phyloP scores from a whole-genome alignment of 2,797 vertebrate genomes.

The Hyperoplus lanceolatus region DNA sequence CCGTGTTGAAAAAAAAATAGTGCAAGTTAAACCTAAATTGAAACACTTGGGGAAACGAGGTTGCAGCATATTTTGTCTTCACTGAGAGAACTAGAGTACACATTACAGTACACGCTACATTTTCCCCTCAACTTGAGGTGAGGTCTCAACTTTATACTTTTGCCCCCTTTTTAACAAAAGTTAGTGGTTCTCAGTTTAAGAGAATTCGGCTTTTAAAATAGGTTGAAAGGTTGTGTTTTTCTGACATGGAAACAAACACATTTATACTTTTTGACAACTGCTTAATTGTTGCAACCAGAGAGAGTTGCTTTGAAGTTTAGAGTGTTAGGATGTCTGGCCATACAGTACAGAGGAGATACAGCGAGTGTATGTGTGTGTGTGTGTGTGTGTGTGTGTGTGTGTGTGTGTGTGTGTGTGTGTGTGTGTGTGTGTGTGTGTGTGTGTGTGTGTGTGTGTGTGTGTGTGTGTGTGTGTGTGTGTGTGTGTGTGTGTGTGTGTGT shows the following conservation, averaged over 20 bases:
- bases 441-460: too few relatives aligned
- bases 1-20: conserved; percentile 18
- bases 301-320: conserved; percentile 17
- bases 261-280: not conserved
- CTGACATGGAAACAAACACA: conserved; percentile 1
- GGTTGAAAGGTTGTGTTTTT: not conserved
- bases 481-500: not conserved
- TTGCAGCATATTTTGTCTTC: conserved; percentile 24
- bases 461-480: too few relatives aligned
- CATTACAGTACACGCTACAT: conserved; percentile 24
- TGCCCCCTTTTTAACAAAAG: not conserved
- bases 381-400: not conserved
- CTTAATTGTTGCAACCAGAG: not conserved
- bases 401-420: not conserved
- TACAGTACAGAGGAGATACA: conserved; percentile 22
- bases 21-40: conserved; percentile 1
- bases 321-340: not conserved
- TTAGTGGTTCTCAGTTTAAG: not conserved
- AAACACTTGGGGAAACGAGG: not conserved
- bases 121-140: conserved; percentile 1
- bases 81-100: not conserved
- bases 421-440: not conserved
- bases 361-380: not conserved
- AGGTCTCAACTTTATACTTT: not conserved
- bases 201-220: not conserved